These are phyloP conservation scores for Papilio elwesi DNA, from an alignment of 2,888 invertebrate genomes.

Conservation along the genomic window DNA sequence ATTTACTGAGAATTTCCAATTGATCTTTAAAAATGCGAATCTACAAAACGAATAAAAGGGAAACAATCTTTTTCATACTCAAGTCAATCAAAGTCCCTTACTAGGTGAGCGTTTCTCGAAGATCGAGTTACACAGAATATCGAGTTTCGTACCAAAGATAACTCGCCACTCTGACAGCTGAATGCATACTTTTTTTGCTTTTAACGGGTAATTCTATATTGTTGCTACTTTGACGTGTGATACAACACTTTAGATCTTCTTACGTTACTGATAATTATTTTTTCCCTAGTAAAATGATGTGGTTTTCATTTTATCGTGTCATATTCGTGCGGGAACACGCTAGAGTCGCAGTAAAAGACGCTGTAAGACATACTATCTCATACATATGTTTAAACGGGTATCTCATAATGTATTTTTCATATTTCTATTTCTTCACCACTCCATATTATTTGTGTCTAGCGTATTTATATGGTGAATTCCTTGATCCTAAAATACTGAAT, in stretches of 20 bases:
- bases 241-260: conserved; percentile 29
- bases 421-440: too few species aligned
- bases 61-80: conserved; percentile 19
- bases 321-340: neutral
- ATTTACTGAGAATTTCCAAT: neutral
- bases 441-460: too few species aligned
- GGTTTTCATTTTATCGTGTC: neutral
- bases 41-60: conserved; percentile 1
- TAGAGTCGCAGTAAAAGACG: neutral
- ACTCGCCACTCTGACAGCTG: conserved; percentile 41
- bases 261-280: conserved; percentile 1
- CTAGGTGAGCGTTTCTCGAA: conserved; percentile 19
- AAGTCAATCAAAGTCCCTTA: conserved; percentile 42
- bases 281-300: neutral
- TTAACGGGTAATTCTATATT: conserved; percentile 39
- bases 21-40: neutral
- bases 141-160: conserved; percentile 45
- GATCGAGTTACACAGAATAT: conserved; percentile 48
- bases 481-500: too few species aligned
- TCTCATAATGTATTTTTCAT: too few species aligned
- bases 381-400: too few species aligned
- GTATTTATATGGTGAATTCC: too few species aligned
- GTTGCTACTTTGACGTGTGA: conserved; percentile 32
- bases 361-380: too few species aligned
- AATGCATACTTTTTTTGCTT: conserved; percentile 40